Evolutionary conservation across 1,140 invertebrate species (phyloP).

Genomic region (Oryctes rhinoceros): DNA sequence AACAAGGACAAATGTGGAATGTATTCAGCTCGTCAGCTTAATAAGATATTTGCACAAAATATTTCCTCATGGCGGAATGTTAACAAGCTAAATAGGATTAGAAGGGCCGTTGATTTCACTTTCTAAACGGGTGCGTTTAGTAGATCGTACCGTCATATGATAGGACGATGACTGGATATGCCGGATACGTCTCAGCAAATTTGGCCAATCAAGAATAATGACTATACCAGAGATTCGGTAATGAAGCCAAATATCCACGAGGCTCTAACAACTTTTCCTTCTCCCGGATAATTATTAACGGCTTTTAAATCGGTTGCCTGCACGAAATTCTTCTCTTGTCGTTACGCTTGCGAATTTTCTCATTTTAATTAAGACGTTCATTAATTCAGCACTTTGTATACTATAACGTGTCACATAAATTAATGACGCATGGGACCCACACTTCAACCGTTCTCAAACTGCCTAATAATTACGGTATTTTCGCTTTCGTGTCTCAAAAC

Average conservation of each 20-base stretch:
- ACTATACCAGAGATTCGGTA: not conserved
- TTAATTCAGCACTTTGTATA: constrained; percentile 13
- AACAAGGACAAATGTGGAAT: constrained; percentile 27
- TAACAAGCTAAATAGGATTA: constrained; percentile 34
- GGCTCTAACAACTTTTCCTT: constrained; percentile 15
- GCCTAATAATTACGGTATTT: not conserved
- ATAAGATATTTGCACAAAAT: constrained; percentile 23
- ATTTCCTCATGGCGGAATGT: constrained; percentile 32
- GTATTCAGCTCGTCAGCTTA: constrained; percentile 34
- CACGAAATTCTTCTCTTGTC: not conserved
- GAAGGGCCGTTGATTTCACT: not conserved
- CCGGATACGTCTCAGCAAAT: constrained; percentile 24
- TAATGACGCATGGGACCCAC: not conserved
- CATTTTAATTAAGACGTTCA: constrained; percentile 25
- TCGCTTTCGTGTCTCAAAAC: not conserved
- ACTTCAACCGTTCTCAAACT: constrained; percentile 17
- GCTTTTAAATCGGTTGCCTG: not conserved
- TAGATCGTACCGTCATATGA: not conserved
- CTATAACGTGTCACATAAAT: constrained; percentile 8
- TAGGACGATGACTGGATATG: not conserved
- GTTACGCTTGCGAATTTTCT: not conserved
- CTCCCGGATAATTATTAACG: not conserved
- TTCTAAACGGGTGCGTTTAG: not conserved
- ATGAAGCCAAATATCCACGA: constrained; percentile 5
- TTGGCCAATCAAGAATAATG: constrained; percentile 32